Evolutionary conservation across 2,113 vertebrate genomes (phyloP), one percentile per base, ranked within the genome.

Genomic region (Dinomys branickii): DNA sequence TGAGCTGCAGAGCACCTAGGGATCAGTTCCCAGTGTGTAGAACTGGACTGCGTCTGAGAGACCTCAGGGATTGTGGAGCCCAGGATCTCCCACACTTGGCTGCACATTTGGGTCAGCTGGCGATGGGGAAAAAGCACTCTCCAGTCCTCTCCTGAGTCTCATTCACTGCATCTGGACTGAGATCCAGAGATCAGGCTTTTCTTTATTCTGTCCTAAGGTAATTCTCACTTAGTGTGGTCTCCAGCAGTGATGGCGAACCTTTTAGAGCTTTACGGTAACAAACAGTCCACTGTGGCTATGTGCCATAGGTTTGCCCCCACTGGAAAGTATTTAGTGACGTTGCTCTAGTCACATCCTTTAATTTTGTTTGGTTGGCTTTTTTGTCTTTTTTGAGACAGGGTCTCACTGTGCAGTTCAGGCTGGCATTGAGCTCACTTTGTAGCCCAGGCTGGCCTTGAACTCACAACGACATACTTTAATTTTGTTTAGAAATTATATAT

Each of bases 401-500:
- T n/a, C n/a, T n/a, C n/a, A n/a, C n/a, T n/a, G n/a, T n/a, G n/a
- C n/a, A n/a, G n/a, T n/a, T n/a, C n/a, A n/a, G n/a, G n/a, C n/a
- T n/a, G n/a, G n/a, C n/a, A n/a, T n/a, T n/a, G n/a, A n/a, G n/a
- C n/a, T n/a, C n/a, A n/a, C n/a, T n/a, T n/a, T n/a, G n/a, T n/a
- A n/a, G n/a, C n/a, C n/a, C n/a, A n/a, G n/a, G n/a, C n/a, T n/a
- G n/a, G n/a, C n/a, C n/a, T n/a, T n/a, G n/a, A n/a, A n/a, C n/a
- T n/a, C n/a, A n/a, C n/a, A n/a, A n/a, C n/a, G n/a, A n/a, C n/a
- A 28, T 61, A 12, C 8, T 63, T 88, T 67, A 94, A 73, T 92
- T 92, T 95, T 88, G 88, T 85, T 96, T 94, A 56, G 91, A 90
- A 95, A 71, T 61, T 63, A 22, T 33, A 22, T 59, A 47, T 93